A percentile compares a stretch with the other conserved stretches of the same genome.
Evolutionary conservation across 1,140 invertebrate species (phyloP).

Genomic region (Orchestia grillus): DNA sequence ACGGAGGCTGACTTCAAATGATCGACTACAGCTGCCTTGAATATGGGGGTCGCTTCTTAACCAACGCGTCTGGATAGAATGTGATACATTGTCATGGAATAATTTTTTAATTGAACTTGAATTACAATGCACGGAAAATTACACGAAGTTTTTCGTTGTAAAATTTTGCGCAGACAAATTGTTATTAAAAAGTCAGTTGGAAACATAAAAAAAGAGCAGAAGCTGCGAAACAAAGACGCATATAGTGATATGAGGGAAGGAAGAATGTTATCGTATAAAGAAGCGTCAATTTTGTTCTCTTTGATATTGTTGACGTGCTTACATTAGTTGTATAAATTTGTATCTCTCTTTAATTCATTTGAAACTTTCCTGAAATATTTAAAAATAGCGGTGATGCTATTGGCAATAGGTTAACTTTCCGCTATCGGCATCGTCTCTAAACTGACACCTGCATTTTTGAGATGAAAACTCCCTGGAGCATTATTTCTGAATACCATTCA

Average conservation of each 20-base stretch:
- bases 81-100: not conserved
- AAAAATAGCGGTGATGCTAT: not conserved
- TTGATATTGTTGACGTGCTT: not conserved
- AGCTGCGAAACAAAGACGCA: not conserved
- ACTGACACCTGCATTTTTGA: not conserved
- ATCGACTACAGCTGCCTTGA: not conserved
- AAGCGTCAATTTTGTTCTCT: not conserved
- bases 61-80: not conserved
- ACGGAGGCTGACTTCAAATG: not conserved
- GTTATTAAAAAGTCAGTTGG: not conserved
- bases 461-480: not conserved
- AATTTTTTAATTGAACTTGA: not conserved
- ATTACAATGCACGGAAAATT: not conserved
- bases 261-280: not conserved
- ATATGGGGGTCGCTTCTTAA: not conserved
- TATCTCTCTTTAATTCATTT: not conserved
- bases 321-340: not conserved
- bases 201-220: not conserved
- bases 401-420: not conserved
- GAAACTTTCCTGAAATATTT: not conserved
- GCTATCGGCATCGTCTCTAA: not conserved
- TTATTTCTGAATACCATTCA: not conserved
- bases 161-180: not conserved
- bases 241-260: not conserved
- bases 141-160: not conserved